These are phyloP conservation scores for Dastarcus helophoroides DNA, from an alignment of 2,888 invertebrate species.

Conservation along the genomic window DNA sequence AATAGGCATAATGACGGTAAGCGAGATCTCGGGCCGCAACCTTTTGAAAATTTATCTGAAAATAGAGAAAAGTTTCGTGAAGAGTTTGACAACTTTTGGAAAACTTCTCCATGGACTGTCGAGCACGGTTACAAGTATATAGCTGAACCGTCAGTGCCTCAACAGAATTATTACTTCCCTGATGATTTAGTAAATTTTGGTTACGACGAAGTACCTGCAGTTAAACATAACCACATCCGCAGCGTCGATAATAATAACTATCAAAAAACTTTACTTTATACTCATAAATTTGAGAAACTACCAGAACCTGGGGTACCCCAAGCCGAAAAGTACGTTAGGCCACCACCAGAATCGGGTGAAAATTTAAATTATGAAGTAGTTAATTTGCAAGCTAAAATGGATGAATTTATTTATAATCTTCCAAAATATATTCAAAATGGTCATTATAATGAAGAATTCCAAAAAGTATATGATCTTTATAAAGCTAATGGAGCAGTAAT, in stretches of 20 bases:
- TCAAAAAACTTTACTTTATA: no score
- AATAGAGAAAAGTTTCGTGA: conserved; percentile 20
- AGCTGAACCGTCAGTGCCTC: conserved; percentile 15
- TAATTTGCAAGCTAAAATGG: neutral
- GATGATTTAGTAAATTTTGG: neutral
- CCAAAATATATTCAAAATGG: conserved; percentile 6
- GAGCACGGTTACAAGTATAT: conserved; percentile 26
- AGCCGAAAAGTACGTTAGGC: no score
- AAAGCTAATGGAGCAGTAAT: neutral
- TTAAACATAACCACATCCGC: no score
- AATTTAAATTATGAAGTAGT: neutral
- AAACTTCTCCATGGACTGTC: conserved; percentile 19
- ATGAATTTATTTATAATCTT: conserved; percentile 7
- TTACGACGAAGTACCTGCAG: neutral
- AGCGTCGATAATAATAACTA: no score
- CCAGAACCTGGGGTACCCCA: no score
- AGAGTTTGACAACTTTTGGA: conserved; percentile 22
- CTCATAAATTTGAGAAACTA: no score
- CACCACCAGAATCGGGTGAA: no score
- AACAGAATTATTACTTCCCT: neutral
- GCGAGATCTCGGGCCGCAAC: conserved; percentile 12
- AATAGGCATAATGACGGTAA: conserved; percentile 13
- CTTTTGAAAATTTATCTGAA: conserved; percentile 12
- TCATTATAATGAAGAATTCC: neutral
- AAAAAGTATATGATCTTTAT: neutral